Conservation (phyloP, 2,797 vertebrate genomes). For the Anas acuta region DNA sequence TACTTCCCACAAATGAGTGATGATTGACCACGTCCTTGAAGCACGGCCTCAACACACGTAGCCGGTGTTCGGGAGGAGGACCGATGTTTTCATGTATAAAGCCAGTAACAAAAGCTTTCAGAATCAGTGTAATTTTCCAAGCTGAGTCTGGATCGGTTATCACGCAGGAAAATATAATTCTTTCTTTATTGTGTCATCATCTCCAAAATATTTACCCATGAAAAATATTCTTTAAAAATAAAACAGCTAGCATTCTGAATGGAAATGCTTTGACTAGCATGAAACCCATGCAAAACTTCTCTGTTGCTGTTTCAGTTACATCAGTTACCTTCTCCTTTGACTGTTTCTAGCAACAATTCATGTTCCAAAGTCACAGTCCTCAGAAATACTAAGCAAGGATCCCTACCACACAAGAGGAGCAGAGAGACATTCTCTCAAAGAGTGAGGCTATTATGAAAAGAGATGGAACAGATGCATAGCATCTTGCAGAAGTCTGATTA, state of each 20-base stretch:
- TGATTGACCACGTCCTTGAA: no score
- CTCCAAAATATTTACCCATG: not conserved
- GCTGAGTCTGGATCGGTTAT: not conserved
- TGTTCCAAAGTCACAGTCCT: not conserved
- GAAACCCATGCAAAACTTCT: not conserved
- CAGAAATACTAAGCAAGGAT: not conserved
- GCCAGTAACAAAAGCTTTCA: not conserved
- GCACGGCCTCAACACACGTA: no score
- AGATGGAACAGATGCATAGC: not conserved
- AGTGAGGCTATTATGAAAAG: not conserved
- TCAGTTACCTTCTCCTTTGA: not conserved
- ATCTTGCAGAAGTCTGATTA: not conserved
- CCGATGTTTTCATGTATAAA: no score
- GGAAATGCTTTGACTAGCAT: not conserved
- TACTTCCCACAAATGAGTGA: no score
- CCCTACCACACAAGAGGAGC: not conserved
- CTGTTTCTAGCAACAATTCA: not conserved
- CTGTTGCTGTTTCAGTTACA: not conserved
- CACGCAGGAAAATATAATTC: not conserved
- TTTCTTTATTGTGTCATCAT: not conserved
- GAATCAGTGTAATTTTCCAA: not conserved
- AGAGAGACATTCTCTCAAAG: not conserved
- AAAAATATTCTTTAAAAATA: not conserved
- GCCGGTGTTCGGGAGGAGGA: no score
- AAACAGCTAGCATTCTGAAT: not conserved